A percentile compares a stretch with the other conserved stretches of the same genome.
These are phyloP conservation scores for Sipunculus nudus DNA, from an alignment of 2,888 invertebrate genomes.

Conservation along the genomic window DNA sequence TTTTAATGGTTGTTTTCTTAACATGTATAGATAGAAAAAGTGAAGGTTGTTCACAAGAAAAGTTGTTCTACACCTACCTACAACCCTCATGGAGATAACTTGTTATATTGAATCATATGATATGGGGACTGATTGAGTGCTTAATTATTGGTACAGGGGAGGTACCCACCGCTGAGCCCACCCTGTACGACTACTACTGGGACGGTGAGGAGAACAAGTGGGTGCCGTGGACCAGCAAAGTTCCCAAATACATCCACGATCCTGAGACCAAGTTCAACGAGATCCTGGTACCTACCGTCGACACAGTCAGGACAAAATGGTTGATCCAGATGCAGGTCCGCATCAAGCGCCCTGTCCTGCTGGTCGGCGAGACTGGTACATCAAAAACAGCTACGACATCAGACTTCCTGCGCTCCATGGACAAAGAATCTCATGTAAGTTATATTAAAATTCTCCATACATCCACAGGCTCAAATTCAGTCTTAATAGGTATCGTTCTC, in stretches of 20 bases:
- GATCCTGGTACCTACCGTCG: constrained; percentile 89
- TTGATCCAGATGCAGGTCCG: constrained; percentile 75
- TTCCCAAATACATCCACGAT: constrained; percentile 81
- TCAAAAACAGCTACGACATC: constrained; percentile 91
- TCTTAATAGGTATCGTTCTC: not conserved
- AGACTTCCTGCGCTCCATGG: constrained; percentile 80
- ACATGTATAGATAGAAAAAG: no score
- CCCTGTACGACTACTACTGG: constrained; percentile 85
- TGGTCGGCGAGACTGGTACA: constrained; percentile 91
- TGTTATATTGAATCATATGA: no score
- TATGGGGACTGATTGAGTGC: no score
- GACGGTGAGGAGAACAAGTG: constrained; percentile 76
- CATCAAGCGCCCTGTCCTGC: constrained; percentile 80
- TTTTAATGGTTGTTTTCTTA: no score
- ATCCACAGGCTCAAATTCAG: no score
- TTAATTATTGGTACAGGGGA: constrained; percentile 72
- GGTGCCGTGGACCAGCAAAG: constrained; percentile 86
- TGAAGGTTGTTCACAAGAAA: no score
- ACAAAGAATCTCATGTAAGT: constrained; percentile 71
- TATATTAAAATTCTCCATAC: no score
- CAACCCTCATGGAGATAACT: no score
- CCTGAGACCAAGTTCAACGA: constrained; percentile 77
- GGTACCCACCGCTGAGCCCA: constrained; percentile 77
- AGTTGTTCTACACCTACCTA: no score
- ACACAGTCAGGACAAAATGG: constrained; percentile 82